Evolutionary conservation across 2,113 vertebrate species (phyloP), one percentile per base, ranked within the genome.

Genomic region (Pungitius pungitius): DNA sequence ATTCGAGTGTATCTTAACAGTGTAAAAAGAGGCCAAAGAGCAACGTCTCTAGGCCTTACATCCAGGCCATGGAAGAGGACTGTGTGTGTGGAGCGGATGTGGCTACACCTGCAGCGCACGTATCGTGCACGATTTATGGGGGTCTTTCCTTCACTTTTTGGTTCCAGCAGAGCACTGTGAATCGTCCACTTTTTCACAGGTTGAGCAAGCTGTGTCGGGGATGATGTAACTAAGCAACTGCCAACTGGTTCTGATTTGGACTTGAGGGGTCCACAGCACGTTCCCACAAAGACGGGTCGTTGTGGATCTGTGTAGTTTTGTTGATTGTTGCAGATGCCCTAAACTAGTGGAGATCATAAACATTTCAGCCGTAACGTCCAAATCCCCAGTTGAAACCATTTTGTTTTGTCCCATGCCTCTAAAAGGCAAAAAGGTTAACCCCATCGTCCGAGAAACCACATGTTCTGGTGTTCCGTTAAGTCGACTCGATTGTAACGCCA

Each of bases 401-500:
- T n/a, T 5, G 30, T 30, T 30, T 30, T 30, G 30, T 40, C 26
- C 49, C 49, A 2, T 12, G 24, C 15, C 22, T 40, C 7, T 18
- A 3, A 12, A n/a, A n/a, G n/a, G 37, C 20, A 9, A 59, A 35
- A 70, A 49, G 1, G 24, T 56, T 17, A 6, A n/a, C 20, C 68
- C 40, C 1, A 52, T 72, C 56, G 3, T 57, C 20, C 7, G n/a
- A 10, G 22, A 57, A 69, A 27, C 33, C 5, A 62, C 18, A 43
- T 26, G 20, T 47, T 17, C 58, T 18, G 12, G 10, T 2, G 11
- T 12, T 59, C 22, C 17, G 8, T 73, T n/a, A 26, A 17, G 73
- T 69, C 26, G 30, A 1, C 40, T 75, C 27, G 61, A 78, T 22
- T 42, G 15, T 49, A 63, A 80, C 27, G 47, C 62, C 33, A 69